Percentiles rank a stretch among this genome's conserved stretches.
phyloP scores from a whole-genome alignment of 1,140 invertebrate genomes.

The Drosophila dunni region DNA sequence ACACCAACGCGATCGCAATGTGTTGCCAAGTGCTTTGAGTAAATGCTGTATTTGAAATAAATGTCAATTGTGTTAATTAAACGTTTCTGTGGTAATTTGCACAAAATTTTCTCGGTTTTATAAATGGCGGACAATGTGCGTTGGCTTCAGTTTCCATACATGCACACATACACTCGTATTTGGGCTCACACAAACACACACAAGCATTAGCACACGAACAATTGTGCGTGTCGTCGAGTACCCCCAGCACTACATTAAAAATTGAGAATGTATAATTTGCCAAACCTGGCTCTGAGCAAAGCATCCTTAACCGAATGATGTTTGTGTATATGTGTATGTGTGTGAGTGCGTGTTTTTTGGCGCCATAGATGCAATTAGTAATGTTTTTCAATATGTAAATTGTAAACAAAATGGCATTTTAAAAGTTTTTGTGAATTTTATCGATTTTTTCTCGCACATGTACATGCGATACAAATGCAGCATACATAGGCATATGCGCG shows the following conservation, averaged over 20 bases:
- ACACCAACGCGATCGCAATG: slow-evolving; percentile 47
- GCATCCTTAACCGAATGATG: slow-evolving; percentile 46
- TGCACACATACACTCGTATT: slow-evolving; percentile 14
- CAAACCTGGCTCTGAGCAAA: slow-evolving; percentile 42
- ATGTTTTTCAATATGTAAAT: slow-evolving; percentile 44
- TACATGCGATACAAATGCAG: slow-evolving; percentile 26
- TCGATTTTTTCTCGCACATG: slow-evolving; percentile 54
- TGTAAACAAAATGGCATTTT: slow-evolving; percentile 54
- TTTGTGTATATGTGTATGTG: slow-evolving; percentile 23
- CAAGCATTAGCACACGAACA: slow-evolving; percentile 34
- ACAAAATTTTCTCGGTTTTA: slow-evolving; percentile 66
- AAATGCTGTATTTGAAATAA: slow-evolving; percentile 37
- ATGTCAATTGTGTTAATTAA: slow-evolving; percentile 27
- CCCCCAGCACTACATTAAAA: slow-evolving; percentile 37
- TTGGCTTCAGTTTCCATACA: slow-evolving; percentile 67
- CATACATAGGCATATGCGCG: slow-evolving; percentile 24
- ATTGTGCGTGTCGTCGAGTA: slow-evolving; percentile 49
- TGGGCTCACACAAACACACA: slow-evolving; percentile 3
- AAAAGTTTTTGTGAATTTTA: slow-evolving; percentile 46
- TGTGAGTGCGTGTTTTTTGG: slow-evolving; percentile 44
- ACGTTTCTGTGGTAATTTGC: slow-evolving; percentile 16
- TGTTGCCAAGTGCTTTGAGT: slow-evolving; percentile 46
- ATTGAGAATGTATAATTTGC: slow-evolving; percentile 57
- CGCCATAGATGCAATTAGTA: slow-evolving; percentile 47
- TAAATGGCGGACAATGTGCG: slow-evolving; percentile 83